Conservation (phyloP, 1,140 invertebrate genomes). For the Colletes latitarsis region DNA sequence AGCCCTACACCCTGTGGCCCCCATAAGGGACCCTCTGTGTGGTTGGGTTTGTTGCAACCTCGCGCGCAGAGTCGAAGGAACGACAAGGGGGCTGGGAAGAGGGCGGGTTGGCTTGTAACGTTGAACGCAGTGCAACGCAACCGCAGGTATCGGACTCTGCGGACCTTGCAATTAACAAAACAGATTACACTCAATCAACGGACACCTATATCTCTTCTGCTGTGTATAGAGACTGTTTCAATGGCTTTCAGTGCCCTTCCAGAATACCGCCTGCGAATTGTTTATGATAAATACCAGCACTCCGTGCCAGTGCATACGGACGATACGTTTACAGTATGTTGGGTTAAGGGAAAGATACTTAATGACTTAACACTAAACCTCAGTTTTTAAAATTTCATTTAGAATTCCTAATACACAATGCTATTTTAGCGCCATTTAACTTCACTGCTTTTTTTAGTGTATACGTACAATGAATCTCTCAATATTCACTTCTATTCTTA, state of each 20-base stretch:
- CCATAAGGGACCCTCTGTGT: conserved; percentile 45
- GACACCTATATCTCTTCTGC: conserved; percentile 59
- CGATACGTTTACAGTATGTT: too few relatives aligned
- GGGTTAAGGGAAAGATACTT: too few relatives aligned
- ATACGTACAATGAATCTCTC: too few relatives aligned
- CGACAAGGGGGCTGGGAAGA: conserved; percentile 20
- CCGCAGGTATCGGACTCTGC: conserved; percentile 74
- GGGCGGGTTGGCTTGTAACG: conserved; percentile 50
- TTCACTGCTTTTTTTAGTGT: too few relatives aligned
- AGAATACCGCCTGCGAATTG: not conserved
- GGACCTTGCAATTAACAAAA: conserved; percentile 78
- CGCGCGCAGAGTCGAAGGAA: conserved; percentile 34
- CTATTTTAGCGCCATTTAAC: too few relatives aligned
- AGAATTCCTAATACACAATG: too few relatives aligned
- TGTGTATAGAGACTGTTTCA: conserved; percentile 51
- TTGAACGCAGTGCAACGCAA: conserved; percentile 70
- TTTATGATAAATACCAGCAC: conserved; percentile 18
- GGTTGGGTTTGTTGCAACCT: conserved; percentile 47
- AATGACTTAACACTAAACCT: too few relatives aligned
- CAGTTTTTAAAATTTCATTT: too few relatives aligned
- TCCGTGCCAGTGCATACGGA: too few relatives aligned
- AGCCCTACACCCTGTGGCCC: conserved; percentile 11
- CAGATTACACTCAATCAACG: conserved; percentile 78
- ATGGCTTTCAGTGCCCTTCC: conserved; percentile 36
- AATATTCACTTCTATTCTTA: too few relatives aligned